These are phyloP conservation scores for Zosterops hypoxanthus DNA, from an alignment of 2,113 vertebrate genomes.

Conservation along the genomic window DNA sequence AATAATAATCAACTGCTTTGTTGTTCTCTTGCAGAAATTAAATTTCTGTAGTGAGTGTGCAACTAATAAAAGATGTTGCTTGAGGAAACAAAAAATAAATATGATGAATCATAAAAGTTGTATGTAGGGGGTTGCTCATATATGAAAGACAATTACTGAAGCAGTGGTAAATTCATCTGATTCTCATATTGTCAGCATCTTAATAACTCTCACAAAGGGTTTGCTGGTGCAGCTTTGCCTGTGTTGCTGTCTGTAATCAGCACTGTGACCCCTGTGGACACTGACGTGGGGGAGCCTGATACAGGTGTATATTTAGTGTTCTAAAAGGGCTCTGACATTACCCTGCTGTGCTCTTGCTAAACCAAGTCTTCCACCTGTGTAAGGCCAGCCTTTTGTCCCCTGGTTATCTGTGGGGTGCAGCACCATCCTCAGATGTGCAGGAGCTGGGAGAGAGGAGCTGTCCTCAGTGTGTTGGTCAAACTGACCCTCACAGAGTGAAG, in stretches of 20 bases:
- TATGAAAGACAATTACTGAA: conserved; percentile 94
- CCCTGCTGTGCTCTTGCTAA: background rate
- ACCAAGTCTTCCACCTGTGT: background rate
- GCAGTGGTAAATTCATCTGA: conserved; percentile 90
- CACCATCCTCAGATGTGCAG: background rate
- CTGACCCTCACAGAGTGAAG: background rate
- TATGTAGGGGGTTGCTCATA: conserved; percentile 84
- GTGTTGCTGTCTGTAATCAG: conserved; percentile 39
- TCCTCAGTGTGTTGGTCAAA: background rate
- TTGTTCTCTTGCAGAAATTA: conserved; percentile 97
- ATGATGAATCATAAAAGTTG: conserved; percentile 96
- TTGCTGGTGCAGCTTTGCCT: conserved; percentile 53
- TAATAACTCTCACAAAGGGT: conserved; percentile 80
- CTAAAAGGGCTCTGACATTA: background rate
- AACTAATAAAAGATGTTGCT: conserved; percentile 99
- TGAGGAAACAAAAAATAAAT: conserved; percentile 99
- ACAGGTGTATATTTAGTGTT: background rate
- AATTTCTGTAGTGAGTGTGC: conserved; percentile 95
- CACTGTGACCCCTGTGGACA: background rate
- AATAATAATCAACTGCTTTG: conserved; percentile 98
- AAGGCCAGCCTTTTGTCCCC: background rate
- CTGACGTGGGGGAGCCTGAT: background rate
- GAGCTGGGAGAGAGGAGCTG: background rate
- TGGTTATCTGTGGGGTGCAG: background rate
- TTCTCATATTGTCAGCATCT: conserved; percentile 84